phyloP scores from a whole-genome alignment of 2,888 invertebrate genomes.

The Podabrus alpinus region DNA sequence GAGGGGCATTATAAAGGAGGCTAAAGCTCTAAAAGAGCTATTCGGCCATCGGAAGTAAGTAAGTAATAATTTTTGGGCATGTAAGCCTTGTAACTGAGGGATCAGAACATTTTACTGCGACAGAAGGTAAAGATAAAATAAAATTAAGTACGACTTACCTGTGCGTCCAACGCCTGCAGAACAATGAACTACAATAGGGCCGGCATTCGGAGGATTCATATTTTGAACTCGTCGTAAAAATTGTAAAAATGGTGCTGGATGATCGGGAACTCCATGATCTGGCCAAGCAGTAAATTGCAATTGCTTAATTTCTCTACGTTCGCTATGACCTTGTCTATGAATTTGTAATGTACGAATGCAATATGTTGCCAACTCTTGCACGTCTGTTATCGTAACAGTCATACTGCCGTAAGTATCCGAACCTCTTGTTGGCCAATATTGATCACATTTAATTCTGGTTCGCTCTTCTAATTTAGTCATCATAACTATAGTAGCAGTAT shows the following conservation, averaged over 20 bases:
- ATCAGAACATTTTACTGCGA: too few species aligned
- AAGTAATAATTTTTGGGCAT: too few species aligned
- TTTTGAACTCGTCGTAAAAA: slow-evolving; percentile 92
- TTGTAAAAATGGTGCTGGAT: slow-evolving; percentile 97
- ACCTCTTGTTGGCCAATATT: slow-evolving; percentile 97
- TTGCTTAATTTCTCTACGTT: slow-evolving; percentile 94
- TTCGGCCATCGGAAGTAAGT: too few species aligned
- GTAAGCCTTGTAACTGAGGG: too few species aligned
- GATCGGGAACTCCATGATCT: slow-evolving; percentile 98
- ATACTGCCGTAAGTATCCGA: slow-evolving; percentile 94
- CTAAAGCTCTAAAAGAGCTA: too few species aligned
- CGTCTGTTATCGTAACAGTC: slow-evolving; percentile 91
- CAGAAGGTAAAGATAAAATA: too few species aligned
- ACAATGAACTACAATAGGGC: slow-evolving; percentile 95
- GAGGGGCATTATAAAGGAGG: too few species aligned
- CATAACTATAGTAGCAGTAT: slow-evolving; percentile 96
- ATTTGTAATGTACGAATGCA: slow-evolving; percentile 96
- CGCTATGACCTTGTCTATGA: slow-evolving; percentile 76
- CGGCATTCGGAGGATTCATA: slow-evolving; percentile 88
- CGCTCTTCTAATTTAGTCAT: slow-evolving; percentile 98
- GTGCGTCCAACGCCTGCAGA: slow-evolving; percentile 66
- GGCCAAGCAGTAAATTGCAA: slow-evolving; percentile 99
- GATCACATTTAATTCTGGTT: slow-evolving; percentile 94
- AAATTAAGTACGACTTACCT: slow-evolving; percentile 45
- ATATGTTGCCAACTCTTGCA: slow-evolving; percentile 96